Evolutionary conservation across 2,797 vertebrate genomes (phyloP).

Genomic region (Hyperoplus lanceolatus): DNA sequence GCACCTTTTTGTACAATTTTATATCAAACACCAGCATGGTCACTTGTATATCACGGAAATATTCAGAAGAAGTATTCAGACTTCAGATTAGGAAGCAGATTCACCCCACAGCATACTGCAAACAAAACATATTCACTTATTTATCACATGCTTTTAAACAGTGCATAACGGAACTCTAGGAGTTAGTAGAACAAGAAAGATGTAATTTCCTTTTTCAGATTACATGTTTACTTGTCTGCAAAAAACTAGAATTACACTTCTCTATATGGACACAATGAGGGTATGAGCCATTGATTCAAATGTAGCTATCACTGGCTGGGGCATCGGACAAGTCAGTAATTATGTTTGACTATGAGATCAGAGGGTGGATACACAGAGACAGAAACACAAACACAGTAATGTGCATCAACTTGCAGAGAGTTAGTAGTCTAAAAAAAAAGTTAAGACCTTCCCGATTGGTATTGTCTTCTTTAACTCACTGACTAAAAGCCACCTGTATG

Average conservation of each 20-base stretch:
- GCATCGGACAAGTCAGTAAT: constrained; percentile 47
- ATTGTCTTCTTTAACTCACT: background rate
- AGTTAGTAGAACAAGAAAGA: constrained; percentile 14
- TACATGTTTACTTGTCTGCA: constrained; percentile 49
- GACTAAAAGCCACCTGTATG: constrained; percentile 4
- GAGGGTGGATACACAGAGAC: constrained; percentile 37
- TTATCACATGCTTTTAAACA: constrained; percentile 10
- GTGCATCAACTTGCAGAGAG: constrained; percentile 17
- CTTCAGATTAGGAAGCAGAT: background rate
- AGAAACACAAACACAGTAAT: constrained; percentile 45
- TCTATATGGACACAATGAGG: constrained; percentile 21
- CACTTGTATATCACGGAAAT: background rate
- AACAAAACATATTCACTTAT: constrained; percentile 14
- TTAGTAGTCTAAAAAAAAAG: background rate
- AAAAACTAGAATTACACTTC: constrained; percentile 30
- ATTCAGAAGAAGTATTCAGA: background rate
- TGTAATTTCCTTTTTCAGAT: constrained; percentile 47
- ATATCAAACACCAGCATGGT: constrained; percentile 30
- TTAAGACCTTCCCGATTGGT: background rate
- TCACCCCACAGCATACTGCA: background rate
- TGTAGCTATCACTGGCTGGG: constrained; percentile 32
- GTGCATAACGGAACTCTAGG: constrained; percentile 3
- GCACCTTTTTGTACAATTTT: constrained; percentile 33
- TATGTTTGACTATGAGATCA: constrained; percentile 66
- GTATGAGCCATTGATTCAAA: constrained; percentile 47